A percentile compares a stretch with the other conserved stretches of the same genome.
These are phyloP conservation scores for Cynoglossus semilaevis DNA, from an alignment of 2,113 vertebrate species.

Conservation along the genomic window DNA sequence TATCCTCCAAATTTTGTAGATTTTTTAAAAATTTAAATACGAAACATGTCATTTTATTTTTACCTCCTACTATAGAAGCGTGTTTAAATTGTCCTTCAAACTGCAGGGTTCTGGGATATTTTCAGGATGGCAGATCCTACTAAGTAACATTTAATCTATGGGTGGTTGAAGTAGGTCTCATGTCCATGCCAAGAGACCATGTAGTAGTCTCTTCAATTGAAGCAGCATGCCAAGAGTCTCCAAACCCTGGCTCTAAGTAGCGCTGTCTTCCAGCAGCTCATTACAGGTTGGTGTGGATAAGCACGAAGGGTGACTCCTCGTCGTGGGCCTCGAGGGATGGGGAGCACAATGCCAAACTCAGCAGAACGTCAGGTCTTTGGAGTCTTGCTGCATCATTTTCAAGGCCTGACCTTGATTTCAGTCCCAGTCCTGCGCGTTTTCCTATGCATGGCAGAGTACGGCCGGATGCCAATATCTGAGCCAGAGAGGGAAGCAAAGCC, in stretches of 20 bases:
- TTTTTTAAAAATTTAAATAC: not conserved
- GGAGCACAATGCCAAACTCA: constrained; percentile 66
- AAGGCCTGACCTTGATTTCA: constrained; percentile 74
- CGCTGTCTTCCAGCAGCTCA: constrained; percentile 66
- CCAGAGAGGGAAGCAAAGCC: constrained; percentile 65
- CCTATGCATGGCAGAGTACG: constrained; percentile 71
- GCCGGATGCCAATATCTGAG: constrained; percentile 67
- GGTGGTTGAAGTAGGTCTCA: constrained; percentile 35
- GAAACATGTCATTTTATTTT: not conserved
- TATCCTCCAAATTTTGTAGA: not conserved
- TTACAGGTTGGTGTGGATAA: constrained; percentile 62
- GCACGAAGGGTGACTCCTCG: constrained; percentile 62
- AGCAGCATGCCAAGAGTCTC: constrained; percentile 52
- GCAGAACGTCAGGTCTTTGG: constrained; percentile 71
- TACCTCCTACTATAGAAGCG: not conserved
- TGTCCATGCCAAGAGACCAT: constrained; percentile 62
- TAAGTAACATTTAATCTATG: constrained; percentile 40
- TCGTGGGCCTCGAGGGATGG: constrained; percentile 54
- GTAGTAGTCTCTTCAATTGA: constrained; percentile 45
- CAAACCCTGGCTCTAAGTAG: constrained; percentile 47
- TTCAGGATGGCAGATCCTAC: constrained; percentile 12
- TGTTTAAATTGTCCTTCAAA: not conserved
- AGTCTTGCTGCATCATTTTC: constrained; percentile 67
- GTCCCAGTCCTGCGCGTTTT: constrained; percentile 72
- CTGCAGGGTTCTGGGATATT: not conserved